Evolutionary conservation across 2,888 invertebrate species (phyloP).

Genomic region (Melikaiella ostensackeni): DNA sequence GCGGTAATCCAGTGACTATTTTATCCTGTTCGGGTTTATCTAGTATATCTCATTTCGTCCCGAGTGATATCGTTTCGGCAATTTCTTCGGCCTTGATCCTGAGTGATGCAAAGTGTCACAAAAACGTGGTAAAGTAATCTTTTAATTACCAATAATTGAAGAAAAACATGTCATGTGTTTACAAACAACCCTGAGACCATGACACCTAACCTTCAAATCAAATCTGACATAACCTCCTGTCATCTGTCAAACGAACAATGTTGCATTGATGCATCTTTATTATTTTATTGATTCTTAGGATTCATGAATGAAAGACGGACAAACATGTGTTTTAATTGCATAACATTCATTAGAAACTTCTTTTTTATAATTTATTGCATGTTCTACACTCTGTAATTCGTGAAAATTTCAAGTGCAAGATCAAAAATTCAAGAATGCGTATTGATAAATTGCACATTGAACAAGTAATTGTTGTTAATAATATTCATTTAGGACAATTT

Average conservation of each 20-base stretch:
- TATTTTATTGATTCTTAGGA: neutral
- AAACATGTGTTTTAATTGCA: neutral
- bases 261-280: neutral
- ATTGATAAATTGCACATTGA: neutral
- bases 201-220: slow-evolving; percentile 60
- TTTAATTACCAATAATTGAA: slow-evolving; percentile 22
- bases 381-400: neutral
- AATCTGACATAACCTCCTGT: slow-evolving; percentile 54
- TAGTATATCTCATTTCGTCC: slow-evolving; percentile 39
- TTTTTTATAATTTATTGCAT: neutral
- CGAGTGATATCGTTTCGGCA: slow-evolving; percentile 33
- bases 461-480: neutral
- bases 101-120: slow-evolving; percentile 43
- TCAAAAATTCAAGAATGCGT: neutral
- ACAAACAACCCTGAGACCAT: slow-evolving; percentile 57
- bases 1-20: slow-evolving; percentile 41
- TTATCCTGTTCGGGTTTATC: slow-evolving; percentile 40
- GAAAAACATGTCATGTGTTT: slow-evolving; percentile 56
- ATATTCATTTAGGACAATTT: neutral
- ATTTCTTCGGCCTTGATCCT: neutral
- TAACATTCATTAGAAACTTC: neutral
- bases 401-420: neutral
- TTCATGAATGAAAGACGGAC: neutral
- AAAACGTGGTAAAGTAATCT: slow-evolving; percentile 64
- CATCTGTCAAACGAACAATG: slow-evolving; percentile 23